A percentile compares a stretch with the other conserved stretches of the same genome.
Evolutionary conservation across 92 coral and sea anemone genomes (phyloP).

Genomic region (Isaurus tuberculatus): DNA sequence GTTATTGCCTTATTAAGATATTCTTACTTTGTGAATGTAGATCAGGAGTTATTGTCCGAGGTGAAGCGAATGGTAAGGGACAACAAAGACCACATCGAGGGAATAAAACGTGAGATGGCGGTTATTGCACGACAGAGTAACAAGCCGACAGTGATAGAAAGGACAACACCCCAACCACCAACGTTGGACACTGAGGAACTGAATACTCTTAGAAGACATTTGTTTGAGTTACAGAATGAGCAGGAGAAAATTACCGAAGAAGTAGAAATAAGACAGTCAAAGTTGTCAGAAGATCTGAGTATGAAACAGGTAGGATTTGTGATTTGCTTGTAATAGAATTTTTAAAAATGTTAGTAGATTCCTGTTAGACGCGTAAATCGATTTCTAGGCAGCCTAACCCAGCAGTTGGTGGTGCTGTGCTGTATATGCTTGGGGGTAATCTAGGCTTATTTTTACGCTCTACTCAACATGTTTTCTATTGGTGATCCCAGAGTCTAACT

Average conservation of each 20-base stretch:
- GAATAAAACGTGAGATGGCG: conserved; percentile 82
- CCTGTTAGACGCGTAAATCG: too few species aligned
- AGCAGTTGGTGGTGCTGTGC: too few species aligned
- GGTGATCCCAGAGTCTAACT: too few species aligned
- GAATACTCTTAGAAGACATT: conserved; percentile 71
- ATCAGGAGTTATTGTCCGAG: conserved; percentile 70
- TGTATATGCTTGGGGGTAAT: too few species aligned
- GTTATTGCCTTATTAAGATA: too few species aligned
- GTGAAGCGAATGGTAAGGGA: conserved; percentile 67
- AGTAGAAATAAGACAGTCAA: conserved; percentile 62
- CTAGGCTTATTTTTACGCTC: too few species aligned
- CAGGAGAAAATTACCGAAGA: conserved; percentile 70
- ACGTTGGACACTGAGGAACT: conserved; percentile 77
- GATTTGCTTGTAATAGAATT: not conserved
- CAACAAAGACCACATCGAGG: conserved; percentile 87
- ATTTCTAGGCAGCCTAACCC: too few species aligned
- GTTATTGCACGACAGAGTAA: conserved; percentile 80
- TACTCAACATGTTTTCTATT: too few species aligned
- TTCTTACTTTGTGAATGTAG: conserved; percentile 32
- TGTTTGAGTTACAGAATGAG: conserved; percentile 72
- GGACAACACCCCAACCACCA: conserved; percentile 62
- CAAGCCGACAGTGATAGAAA: conserved; percentile 70
- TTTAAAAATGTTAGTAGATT: not conserved
- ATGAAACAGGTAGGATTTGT: conserved; percentile 71
- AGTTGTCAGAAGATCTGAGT: conserved; percentile 71